Evolutionary conservation across 2,797 vertebrate species (phyloP).

Genomic region (Spea hammondii): DNA sequence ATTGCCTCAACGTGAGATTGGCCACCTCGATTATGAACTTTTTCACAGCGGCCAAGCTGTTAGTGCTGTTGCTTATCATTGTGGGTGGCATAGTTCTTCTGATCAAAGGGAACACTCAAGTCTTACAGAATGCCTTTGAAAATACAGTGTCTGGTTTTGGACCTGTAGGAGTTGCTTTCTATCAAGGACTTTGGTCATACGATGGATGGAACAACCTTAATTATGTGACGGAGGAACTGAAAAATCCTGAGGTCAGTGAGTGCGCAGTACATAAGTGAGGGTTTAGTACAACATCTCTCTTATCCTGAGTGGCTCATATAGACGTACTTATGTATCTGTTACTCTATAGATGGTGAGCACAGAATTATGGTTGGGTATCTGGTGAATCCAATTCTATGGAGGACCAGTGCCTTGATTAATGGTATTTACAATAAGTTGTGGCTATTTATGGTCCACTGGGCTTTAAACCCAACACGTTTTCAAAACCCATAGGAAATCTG

Average conservation of each 20-base stretch:
- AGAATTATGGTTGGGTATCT: too few species aligned
- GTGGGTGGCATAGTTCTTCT: slow-evolving; percentile 72
- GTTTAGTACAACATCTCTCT: too few species aligned
- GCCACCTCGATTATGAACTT: slow-evolving; percentile 73
- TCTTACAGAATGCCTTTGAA: slow-evolving; percentile 75
- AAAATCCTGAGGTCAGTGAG: slow-evolving; percentile 73
- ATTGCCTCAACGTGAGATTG: slow-evolving; percentile 77
- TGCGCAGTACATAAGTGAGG: background rate
- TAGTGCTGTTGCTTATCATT: slow-evolving; percentile 73
- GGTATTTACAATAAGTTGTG: too few species aligned
- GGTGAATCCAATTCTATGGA: too few species aligned
- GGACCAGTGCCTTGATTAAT: too few species aligned
- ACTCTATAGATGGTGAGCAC: too few species aligned
- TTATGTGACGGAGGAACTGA: slow-evolving; percentile 81
- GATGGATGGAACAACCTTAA: slow-evolving; percentile 89
- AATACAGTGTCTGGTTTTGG: slow-evolving; percentile 68
- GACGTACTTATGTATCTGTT: too few species aligned
- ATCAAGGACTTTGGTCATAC: slow-evolving; percentile 87
- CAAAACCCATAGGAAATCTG: too few species aligned
- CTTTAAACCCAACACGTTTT: too few species aligned
- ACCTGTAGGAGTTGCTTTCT: slow-evolving; percentile 78
- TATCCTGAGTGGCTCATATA: too few species aligned
- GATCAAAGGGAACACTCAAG: slow-evolving; percentile 62
- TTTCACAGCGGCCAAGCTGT: slow-evolving; percentile 75
- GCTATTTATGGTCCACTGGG: too few species aligned